Percentiles rank a stretch among this genome's conserved stretches.
Conservation (phyloP, 2,888 invertebrate species). For the Cacoxenus indagator region DNA sequence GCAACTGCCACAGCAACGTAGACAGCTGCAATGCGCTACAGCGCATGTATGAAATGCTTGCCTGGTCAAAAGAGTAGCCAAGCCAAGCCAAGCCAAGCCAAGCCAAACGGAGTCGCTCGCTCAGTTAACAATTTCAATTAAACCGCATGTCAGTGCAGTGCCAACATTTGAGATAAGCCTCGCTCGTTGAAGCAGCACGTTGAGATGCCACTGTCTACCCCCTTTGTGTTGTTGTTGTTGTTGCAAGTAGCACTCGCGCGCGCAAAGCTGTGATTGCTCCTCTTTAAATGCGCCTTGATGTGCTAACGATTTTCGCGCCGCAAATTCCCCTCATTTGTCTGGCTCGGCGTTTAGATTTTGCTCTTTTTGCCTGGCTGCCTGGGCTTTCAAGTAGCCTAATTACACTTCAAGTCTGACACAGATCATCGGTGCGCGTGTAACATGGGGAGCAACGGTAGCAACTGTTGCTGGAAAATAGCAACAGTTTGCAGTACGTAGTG, state of each 20-base stretch:
- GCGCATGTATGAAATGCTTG: no score
- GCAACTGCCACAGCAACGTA: background rate
- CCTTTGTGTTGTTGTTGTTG: no score
- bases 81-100: background rate
- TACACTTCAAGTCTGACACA: conserved; percentile 52
- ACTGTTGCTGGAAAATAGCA: background rate
- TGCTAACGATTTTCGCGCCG: conserved; percentile 59
- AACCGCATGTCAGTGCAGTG: conserved; percentile 49
- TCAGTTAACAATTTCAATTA: conserved; percentile 52
- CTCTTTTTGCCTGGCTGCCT: no score
- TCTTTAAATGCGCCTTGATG: conserved; percentile 31
- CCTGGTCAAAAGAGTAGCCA: no score
- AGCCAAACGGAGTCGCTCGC: background rate
- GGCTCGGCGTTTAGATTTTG: conserved; percentile 9
- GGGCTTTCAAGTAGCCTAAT: conserved; percentile 54
- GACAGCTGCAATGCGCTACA: conserved; percentile 10
- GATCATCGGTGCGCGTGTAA: conserved; percentile 37
- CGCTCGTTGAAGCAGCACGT: conserved; percentile 11
- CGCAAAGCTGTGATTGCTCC: background rate
- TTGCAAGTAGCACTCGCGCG: conserved; percentile 26
- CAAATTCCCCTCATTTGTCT: conserved; percentile 13
- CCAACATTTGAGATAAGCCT: conserved; percentile 17
- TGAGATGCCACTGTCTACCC: no score
- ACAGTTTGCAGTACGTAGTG: background rate
- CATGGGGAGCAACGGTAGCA: background rate